These are phyloP conservation scores for Agriopis aurantiaria DNA, from an alignment of 2,888 invertebrate genomes.

Conservation along the genomic window DNA sequence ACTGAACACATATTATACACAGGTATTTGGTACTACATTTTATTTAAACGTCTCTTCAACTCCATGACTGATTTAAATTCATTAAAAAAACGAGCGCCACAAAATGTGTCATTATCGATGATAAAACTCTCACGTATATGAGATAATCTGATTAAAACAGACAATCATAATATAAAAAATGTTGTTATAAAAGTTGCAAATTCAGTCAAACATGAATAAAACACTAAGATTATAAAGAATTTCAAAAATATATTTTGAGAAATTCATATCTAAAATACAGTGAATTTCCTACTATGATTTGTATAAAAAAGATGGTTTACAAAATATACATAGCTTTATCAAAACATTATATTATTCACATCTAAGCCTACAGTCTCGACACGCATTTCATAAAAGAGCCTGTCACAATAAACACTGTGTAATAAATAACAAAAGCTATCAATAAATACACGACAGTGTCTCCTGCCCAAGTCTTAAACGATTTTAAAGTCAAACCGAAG, in stretches of 20 bases:
- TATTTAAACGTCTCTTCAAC: background rate
- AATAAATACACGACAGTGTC: conserved; percentile 46
- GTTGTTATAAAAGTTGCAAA: background rate
- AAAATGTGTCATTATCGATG: background rate
- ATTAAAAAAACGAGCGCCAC: background rate
- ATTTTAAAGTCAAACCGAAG: conserved; percentile 48
- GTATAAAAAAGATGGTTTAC: background rate
- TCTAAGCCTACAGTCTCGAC: conserved; percentile 47
- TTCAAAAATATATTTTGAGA: background rate
- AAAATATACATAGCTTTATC: background rate
- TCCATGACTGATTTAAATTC: conserved; percentile 2
- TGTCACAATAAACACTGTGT: conserved; percentile 54
- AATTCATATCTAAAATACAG: background rate
- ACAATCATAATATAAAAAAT: conserved; percentile 5
- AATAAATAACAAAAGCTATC: conserved; percentile 56
- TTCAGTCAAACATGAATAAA: background rate
- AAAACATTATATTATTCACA: background rate
- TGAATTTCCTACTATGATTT: background rate
- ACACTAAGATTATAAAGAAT: background rate
- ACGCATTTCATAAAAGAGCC: conserved; percentile 59
- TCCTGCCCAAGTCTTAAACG: conserved; percentile 55
- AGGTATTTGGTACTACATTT: background rate
- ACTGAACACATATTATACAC: no score
- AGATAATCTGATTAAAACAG: conserved; percentile 16
- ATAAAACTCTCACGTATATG: conserved; percentile 24